phyloP scores from a whole-genome alignment of 2,113 vertebrate species.

The Oncorhynchus clarkii region DNA sequence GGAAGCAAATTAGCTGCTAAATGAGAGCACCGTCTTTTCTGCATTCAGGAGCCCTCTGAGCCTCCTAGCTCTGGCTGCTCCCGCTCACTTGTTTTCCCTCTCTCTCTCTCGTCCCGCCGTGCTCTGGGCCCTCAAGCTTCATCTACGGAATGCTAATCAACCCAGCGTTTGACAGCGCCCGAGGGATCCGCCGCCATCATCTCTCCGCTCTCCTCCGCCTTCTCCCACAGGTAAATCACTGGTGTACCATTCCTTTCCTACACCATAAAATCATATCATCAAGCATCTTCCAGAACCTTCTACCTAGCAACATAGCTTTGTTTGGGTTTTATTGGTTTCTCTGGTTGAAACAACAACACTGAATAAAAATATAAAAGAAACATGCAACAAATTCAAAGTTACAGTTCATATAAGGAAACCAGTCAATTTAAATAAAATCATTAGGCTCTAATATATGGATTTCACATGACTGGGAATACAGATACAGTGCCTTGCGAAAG shows the following conservation, averaged over 20 bases:
- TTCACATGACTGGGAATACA: no score
- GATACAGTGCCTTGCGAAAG: no score
- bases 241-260: neutral
- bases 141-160: conserved; percentile 43
- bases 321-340: neutral
- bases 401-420: no score
- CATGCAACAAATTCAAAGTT: no score
- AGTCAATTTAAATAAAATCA: no score
- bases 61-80: conserved; percentile 9
- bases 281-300: neutral
- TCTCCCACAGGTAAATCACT: conserved; percentile 3
- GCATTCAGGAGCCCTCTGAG: conserved; percentile 44
- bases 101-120: neutral
- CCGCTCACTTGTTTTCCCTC: neutral
- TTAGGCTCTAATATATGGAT: no score
- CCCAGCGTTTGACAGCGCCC: conserved; percentile 18
- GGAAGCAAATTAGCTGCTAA: conserved; percentile 73
- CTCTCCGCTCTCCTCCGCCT: conserved; percentile 8
- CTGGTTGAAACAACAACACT: no score
- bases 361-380: no score
- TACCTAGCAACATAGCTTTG: neutral
- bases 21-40: conserved; percentile 62
- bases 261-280: neutral
- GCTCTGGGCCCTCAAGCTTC: conserved; percentile 8
- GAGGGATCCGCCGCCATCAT: conserved; percentile 10